Evolutionary conservation across 2,888 invertebrate species (phyloP), one percentile per base, ranked within the genome.

Genomic region (Galeruca laticollis): DNA sequence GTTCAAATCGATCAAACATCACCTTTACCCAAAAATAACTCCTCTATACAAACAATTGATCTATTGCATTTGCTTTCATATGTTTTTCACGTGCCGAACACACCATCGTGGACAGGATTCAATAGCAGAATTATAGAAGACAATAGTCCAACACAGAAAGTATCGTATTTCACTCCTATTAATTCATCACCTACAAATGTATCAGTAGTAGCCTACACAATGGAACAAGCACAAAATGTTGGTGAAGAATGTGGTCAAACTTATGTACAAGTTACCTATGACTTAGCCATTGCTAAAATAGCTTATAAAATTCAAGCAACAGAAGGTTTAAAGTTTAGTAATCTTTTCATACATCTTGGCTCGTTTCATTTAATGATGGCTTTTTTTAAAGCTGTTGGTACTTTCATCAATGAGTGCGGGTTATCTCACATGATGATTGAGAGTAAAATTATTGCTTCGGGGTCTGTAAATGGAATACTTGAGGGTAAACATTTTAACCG

Each of bases 261-360:
- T 26, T 75, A 76, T 51, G 77, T 62, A 0, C 72, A 79, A 74
- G 77, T 82, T 0, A 81, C 81, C 13, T 82, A 81, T 72, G 82
- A 81, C 75, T 70, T 82, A 54, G 81, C 80, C 2, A 81, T 81
- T 56, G 75, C 80, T 63, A 76, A 75, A 76, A 68, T 77, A 69
- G 75, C 74, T 20, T 65, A 75, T 47, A 74, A 77, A 77, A 79
- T 82, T 68, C 77, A 81, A 71, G 33, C 74, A 60, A 68, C 68
- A n/a, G 76, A 78, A 68, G 57, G 47, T 47, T 75, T 78, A 64
- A 70, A 68, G 68, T 83, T 79, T 79, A 71, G 79, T 62, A 78
- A 79, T 63, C 33, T 84, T 63, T 83, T 82, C 65, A 80, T 83
- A 37, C 79, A 82, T 76, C 68, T 80, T 31, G 83, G 83, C n/a